Evolutionary conservation across 1,140 invertebrate species (phyloP), one percentile per base, ranked within the genome.

Genomic region (Sitobion miscanthi): DNA sequence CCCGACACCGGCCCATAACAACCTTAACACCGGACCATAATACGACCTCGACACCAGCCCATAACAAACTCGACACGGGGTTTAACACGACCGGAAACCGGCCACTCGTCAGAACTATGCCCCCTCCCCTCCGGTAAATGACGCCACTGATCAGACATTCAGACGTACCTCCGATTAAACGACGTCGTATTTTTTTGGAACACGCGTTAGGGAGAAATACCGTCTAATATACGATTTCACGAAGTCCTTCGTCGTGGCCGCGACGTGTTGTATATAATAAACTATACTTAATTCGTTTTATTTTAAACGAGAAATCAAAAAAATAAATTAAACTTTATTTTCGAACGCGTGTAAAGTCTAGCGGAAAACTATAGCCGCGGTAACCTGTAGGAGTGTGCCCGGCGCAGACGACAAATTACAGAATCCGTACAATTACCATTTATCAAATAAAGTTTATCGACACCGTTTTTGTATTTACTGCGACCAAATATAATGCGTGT

Each of bases 401-500:
- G 9, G 25, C 25, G 82, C 20, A 35, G 82, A 83, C 38, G 83
- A 23, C 21, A 35, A 89, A 30, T 11, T 62, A 90, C 30, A 42
- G 88, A 90, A 62, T 62, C 54, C 88, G 88, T 62, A 42, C 1
- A 62, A 90, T 54, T 21, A 54, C 52, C 52, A 54, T 23, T 89
- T 47, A 54, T 11, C 47, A 54, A 5, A 2, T 17, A 62, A n/a
- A 90, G 88, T 90, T 90, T 62, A 90, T 62, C 54, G 88, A 90
- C 88, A 25, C 30, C 11, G 38, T n/a, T 77, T 69, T 77, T n/a
- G 38, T 38, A 49, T 88, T 52, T 88, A 88, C 35, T 88, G n/a
- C 87, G 47, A 88, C 9, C 49, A 86, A 86, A 86, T 54, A 86
- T 47, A 86, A 47, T 86, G 42, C 38, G 20, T 83, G 82, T 83